Evolutionary conservation across 2,797 vertebrate species (phyloP).

Genomic region (Parotocinclus haroldoi): DNA sequence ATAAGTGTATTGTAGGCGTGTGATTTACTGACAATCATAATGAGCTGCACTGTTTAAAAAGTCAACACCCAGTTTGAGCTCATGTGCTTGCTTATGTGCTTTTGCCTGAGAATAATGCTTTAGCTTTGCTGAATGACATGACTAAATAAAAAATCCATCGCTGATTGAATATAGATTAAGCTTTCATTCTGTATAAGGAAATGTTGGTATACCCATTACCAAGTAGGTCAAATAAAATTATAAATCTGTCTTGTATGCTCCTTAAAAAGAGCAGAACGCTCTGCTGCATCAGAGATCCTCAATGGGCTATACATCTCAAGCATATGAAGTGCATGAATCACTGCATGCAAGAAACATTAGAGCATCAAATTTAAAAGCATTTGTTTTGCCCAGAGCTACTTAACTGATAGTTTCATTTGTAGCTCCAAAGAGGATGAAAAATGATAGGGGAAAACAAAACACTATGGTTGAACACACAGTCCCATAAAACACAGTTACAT

Average conservation of each 20-base stretch:
- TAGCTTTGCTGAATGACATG: conserved; percentile 64
- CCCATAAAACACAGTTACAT: conserved; percentile 25
- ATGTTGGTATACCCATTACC: conserved; percentile 76
- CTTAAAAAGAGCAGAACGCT: conserved; percentile 76
- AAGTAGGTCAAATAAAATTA: conserved; percentile 57
- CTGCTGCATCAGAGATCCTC: conserved; percentile 42
- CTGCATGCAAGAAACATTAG: conserved; percentile 69
- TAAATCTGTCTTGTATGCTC: conserved; percentile 75
- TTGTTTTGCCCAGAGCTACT: conserved; percentile 35
- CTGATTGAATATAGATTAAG: conserved; percentile 82
- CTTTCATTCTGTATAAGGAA: conserved; percentile 68
- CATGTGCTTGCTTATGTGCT: conserved; percentile 49
- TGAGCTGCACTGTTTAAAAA: conserved; percentile 50
- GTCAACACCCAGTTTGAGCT: conserved; percentile 40
- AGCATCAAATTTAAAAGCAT: conserved; percentile 64
- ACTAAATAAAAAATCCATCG: conserved; percentile 78
- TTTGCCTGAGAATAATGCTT: conserved; percentile 51
- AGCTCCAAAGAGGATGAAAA: conserved; percentile 23
- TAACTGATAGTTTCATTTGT: conserved; percentile 32
- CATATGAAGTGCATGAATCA: conserved; percentile 70
- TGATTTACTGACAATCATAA: conserved; percentile 50
- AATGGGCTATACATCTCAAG: conserved; percentile 62
- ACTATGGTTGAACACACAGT: conserved; percentile 7
- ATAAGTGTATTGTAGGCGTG: conserved; percentile 46
- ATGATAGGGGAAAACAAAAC: conserved; percentile 16